A percentile compares a stretch with the other conserved stretches of the same genome.
phyloP scores from a whole-genome alignment of 2,113 vertebrate genomes.

The Cryptomyrus ogoouensis region DNA sequence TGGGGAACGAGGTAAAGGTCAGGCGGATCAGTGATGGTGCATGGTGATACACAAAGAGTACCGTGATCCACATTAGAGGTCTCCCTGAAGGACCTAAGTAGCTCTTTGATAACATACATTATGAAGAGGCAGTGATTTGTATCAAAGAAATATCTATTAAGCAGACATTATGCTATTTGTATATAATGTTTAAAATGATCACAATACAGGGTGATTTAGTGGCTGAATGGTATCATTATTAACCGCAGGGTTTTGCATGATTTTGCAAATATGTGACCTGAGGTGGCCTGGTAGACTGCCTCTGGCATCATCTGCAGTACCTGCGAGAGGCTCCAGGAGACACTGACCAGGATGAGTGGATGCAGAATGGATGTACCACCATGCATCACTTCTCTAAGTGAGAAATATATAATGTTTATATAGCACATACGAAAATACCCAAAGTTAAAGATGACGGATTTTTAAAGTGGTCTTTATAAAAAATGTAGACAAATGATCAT shows the following conservation, averaged over 20 bases:
- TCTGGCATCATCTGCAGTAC: not conserved
- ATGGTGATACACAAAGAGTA: not conserved
- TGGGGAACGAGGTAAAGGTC: not conserved
- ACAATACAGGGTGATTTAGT: not conserved
- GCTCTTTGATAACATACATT: not conserved
- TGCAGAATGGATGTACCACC: not conserved
- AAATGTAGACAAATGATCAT: not conserved
- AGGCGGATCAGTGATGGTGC: not conserved
- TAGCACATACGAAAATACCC: not conserved
- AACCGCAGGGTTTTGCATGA: not conserved
- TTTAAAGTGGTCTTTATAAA: not conserved
- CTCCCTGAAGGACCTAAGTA: not conserved
- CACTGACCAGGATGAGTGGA: not conserved
- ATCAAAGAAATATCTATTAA: not conserved
- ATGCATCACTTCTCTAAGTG: not conserved
- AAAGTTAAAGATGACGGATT: not conserved
- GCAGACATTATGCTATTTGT: not conserved
- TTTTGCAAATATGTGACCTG: not conserved
- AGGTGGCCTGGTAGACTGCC: not conserved
- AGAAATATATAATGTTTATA: not conserved
- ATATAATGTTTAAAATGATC: not conserved
- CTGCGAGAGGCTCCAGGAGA: not conserved
- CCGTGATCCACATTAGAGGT: not conserved
- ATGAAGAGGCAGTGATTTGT: not conserved
- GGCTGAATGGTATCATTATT: not conserved